Evolutionary conservation across 1,140 invertebrate species (phyloP).

Genomic region (Ptiloglossa arizonensis): DNA sequence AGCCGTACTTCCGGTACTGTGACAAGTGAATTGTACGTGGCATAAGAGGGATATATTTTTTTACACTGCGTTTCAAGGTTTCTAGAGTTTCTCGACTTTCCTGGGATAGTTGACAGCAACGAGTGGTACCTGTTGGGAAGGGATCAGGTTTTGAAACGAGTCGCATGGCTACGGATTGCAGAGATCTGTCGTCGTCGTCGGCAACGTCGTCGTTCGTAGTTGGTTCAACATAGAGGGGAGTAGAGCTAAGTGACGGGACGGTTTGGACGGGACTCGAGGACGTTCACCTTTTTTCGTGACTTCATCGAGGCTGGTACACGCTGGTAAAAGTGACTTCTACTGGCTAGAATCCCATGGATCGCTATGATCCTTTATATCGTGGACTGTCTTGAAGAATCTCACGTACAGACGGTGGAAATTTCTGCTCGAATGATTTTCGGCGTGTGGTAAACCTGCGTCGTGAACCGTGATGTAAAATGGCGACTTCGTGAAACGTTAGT

Average conservation of each 20-base stretch:
- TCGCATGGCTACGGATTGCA: constrained; percentile 29
- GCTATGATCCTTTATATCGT: not conserved
- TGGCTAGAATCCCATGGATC: constrained; percentile 49
- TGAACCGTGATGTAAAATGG: not conserved
- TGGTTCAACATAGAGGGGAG: constrained; percentile 11
- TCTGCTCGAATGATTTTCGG: not conserved
- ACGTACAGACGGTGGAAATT: not conserved
- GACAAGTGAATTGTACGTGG: not conserved
- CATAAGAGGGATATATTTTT: not conserved
- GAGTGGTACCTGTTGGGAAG: constrained; percentile 41
- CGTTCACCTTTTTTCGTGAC: constrained; percentile 82
- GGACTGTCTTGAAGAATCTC: too few species aligned
- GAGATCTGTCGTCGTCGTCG: constrained; percentile 48
- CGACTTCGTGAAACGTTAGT: not conserved
- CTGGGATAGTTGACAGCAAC: constrained; percentile 4
- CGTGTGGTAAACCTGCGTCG: not conserved
- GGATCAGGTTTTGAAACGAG: constrained; percentile 65
- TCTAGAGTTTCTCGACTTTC: constrained; percentile 62
- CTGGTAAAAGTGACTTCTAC: constrained; percentile 60
- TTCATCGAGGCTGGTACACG: constrained; percentile 67
- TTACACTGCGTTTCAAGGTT: constrained; percentile 27
- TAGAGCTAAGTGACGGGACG: constrained; percentile 69
- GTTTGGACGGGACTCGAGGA: constrained; percentile 75
- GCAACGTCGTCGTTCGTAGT: constrained; percentile 10
- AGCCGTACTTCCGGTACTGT: not conserved